phyloP scores from a whole-genome alignment of 2,797 vertebrate genomes.

The Erpetoichthys calabaricus region DNA sequence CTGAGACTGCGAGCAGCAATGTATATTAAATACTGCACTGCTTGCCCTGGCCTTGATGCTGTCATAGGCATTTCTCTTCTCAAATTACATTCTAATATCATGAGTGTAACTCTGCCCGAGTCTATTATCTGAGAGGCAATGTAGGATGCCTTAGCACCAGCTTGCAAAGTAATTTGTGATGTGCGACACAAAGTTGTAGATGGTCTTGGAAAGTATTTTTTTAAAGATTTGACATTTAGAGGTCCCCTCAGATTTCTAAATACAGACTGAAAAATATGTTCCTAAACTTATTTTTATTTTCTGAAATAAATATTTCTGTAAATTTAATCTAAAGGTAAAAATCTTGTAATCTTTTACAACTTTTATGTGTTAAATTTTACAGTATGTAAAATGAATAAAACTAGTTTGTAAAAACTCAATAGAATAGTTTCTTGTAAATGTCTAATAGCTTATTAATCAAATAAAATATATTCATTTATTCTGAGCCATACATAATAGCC shows the following conservation, averaged over 20 bases:
- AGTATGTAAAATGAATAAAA: too few relatives aligned
- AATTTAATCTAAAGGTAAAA: too few relatives aligned
- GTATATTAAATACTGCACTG: conserved; percentile 2
- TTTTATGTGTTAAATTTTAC: too few relatives aligned
- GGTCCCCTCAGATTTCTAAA: neutral
- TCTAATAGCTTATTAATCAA: too few relatives aligned
- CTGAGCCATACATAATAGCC: too few relatives aligned
- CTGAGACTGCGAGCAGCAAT: conserved; percentile 2
- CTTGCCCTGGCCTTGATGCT: conserved; percentile 29
- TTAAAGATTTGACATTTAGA: neutral
- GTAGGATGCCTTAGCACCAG: conserved; percentile 1
- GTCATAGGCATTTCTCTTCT: conserved; percentile 38
- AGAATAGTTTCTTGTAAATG: too few relatives aligned
- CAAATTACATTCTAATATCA: conserved; percentile 33
- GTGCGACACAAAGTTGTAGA: neutral
- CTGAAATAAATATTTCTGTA: neutral
- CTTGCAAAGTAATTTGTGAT: conserved; percentile 1
- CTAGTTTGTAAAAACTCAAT: too few relatives aligned
- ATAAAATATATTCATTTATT: too few relatives aligned
- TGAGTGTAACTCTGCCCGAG: conserved; percentile 28
- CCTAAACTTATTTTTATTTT: neutral
- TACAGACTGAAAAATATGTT: neutral
- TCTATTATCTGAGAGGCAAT: conserved; percentile 9
- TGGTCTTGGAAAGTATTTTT: conserved; percentile 2
- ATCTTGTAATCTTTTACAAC: too few relatives aligned